A percentile compares a stretch with the other conserved stretches of the same genome.
phyloP scores from a whole-genome alignment of 2,888 invertebrate genomes.

The Mamestra brassicae region DNA sequence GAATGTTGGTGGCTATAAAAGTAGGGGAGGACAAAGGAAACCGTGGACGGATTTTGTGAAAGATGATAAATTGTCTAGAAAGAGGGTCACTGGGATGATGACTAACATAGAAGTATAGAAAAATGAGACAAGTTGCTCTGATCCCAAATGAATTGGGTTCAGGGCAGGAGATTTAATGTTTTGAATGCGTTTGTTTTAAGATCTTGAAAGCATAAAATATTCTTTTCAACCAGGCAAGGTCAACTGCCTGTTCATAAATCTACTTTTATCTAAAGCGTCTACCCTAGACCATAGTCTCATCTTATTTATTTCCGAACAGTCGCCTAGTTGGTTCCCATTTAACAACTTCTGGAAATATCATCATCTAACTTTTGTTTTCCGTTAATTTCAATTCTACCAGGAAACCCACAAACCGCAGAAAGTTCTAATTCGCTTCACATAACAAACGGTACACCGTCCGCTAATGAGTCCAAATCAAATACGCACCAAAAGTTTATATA shows the following conservation, averaged over 20 bases:
- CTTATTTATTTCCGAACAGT: background rate
- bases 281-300: too few relatives aligned
- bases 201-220: background rate
- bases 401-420: background rate
- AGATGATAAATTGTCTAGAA: too few relatives aligned
- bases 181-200: background rate
- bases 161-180: background rate
- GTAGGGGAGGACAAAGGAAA: too few relatives aligned
- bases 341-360: background rate
- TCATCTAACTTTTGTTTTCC: background rate
- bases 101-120: too few relatives aligned
- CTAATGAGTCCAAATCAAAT: slow-evolving; percentile 36
- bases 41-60: too few relatives aligned
- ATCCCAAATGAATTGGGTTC: too few relatives aligned
- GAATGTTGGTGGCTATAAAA: too few relatives aligned
- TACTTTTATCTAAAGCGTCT: background rate
- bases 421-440: background rate
- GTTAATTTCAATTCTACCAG: background rate
- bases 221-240: background rate
- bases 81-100: too few relatives aligned
- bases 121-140: background rate
- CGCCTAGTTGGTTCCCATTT: background rate
- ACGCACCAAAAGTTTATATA: slow-evolving; percentile 24
- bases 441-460: slow-evolving; percentile 7
- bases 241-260: too few relatives aligned